Evolutionary conservation across 2,797 vertebrate genomes (phyloP), one percentile per base, ranked within the genome.

Genomic region (Gila robusta): DNA sequence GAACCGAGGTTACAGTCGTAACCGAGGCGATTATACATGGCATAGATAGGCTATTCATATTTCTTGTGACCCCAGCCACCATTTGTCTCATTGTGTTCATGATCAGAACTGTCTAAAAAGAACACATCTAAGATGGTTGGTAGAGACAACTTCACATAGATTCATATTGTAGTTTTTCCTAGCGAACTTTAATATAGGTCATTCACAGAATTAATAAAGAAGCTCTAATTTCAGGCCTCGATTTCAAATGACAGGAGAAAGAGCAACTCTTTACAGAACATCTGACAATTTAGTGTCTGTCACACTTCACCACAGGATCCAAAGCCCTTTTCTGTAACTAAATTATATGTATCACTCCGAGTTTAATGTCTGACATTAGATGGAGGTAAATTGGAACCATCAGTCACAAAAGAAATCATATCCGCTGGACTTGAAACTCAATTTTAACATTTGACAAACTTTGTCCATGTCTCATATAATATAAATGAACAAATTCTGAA

Each of bases 381-480:
- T 90, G 83, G 74, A 91, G 91, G 91, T 93, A 94, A 95, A 95
- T 95, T 95, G 91, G 88, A 94, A 85, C 90, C 80, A 95, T 96
- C 94, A 95, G 92, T 95, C 95, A 95, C 81, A 84, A 52, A 17
- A 91, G 91, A 91, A 89, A 87, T 93, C 85, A 87, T 91, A 89
- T 93, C 87, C 90, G 88, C 87, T 86, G 91, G 91, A 92, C 89
- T 91, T 91, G 79, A 90, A 89, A 89, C 89, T 92, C 91, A 39
- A 92, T 93, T 93, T 91, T 91, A 91, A 94, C 92, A 87, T 87
- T 87, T 64, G 80, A 87, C 84, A 67, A 91, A 93, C 88, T 91
- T 86, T 88, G 82, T 44, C n/a, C n/a, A 28, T 44, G 23, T 62
- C 37, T 79, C n/a, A 80, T 90, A 72, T 90, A 91, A 94, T 91